Conservation (phyloP, 2,797 vertebrate species). For the Toxotes lorentzi region DNA sequence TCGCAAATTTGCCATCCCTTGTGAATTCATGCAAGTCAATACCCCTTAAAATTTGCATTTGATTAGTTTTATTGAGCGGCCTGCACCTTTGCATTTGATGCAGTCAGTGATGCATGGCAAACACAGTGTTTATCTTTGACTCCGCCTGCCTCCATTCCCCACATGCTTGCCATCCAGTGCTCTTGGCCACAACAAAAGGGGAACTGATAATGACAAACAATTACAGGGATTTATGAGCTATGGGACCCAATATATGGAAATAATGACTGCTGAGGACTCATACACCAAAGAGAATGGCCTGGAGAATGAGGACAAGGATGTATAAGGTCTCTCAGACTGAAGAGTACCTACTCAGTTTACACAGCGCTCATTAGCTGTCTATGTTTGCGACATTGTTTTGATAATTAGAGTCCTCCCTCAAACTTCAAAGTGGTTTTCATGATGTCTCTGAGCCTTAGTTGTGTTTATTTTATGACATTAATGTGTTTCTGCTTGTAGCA, state of each 20-base stretch:
- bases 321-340: conserved; percentile 41
- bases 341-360: conserved; percentile 38
- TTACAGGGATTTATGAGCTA: conserved; percentile 49
- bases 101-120: conserved; percentile 59
- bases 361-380: conserved; percentile 54
- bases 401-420: conserved; percentile 4
- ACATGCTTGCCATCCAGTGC: conserved; percentile 18
- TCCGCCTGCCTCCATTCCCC: conserved; percentile 32
- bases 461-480: not conserved
- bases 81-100: conserved; percentile 60
- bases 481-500: not conserved
- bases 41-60: conserved; percentile 79
- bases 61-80: conserved; percentile 79
- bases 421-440: conserved; percentile 12
- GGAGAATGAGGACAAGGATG: conserved; percentile 39
- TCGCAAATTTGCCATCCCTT: conserved; percentile 62
- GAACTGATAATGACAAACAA: conserved; percentile 67
- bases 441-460: not conserved
- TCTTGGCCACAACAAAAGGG: conserved; percentile 47
- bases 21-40: conserved; percentile 65
- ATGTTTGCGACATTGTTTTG: conserved; percentile 13
- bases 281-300: conserved; percentile 50
- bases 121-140: conserved; percentile 58
- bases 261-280: conserved; percentile 51
- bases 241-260: conserved; percentile 51